Conservation (phyloP, 1,140 invertebrate genomes). For the Proales similis region DNA sequence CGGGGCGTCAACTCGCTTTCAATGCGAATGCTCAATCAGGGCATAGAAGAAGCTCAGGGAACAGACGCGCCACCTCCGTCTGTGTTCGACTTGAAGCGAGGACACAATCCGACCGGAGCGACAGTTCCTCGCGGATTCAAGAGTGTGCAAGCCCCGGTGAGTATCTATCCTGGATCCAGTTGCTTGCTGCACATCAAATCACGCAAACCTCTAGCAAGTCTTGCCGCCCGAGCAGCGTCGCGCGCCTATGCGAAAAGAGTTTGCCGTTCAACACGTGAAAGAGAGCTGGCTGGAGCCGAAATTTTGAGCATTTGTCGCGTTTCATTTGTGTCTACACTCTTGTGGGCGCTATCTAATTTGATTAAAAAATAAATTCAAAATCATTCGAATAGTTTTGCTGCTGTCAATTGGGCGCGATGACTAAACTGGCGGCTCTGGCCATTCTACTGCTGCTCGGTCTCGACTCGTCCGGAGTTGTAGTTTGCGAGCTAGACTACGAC, state of each 20-base stretch:
- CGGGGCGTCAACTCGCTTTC: background rate
- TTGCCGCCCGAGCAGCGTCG: constrained; percentile 26
- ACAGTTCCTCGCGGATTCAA: constrained; percentile 21
- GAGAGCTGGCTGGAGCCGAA: constrained; percentile 37
- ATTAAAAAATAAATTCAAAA: background rate
- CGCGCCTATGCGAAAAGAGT: constrained; percentile 2
- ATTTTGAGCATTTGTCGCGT: too few relatives aligned
- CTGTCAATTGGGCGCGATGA: background rate
- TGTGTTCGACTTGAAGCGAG: constrained; percentile 19
- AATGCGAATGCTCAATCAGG: constrained; percentile 28
- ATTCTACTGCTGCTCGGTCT: background rate
- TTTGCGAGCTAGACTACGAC: constrained; percentile 1
- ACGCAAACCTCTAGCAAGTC: background rate
- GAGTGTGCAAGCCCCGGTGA: constrained; percentile 34
- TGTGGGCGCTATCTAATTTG: background rate
- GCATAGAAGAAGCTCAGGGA: constrained; percentile 18
- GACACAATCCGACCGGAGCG: constrained; percentile 5
- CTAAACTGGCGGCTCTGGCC: too few relatives aligned
- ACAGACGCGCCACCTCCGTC: constrained; percentile 14
- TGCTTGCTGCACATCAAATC: background rate
- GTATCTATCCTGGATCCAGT: background rate
- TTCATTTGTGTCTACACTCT: too few relatives aligned
- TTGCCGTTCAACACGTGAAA: constrained; percentile 32
- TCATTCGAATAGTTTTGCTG: background rate
- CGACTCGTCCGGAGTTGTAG: background rate